phyloP scores from a whole-genome alignment of 2,113 vertebrate species.

The Columbina picui region DNA sequence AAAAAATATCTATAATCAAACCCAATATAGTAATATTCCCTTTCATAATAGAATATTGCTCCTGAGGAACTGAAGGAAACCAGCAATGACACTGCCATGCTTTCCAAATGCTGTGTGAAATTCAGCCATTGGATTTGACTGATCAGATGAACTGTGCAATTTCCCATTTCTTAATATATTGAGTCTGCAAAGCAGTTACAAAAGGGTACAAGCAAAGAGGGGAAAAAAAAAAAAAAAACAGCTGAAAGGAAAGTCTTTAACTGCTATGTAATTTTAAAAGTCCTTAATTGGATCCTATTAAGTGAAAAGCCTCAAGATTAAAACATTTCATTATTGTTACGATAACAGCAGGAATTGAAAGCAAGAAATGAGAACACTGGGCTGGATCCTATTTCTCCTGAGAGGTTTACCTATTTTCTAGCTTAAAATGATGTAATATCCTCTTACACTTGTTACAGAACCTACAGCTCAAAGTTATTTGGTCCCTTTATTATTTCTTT shows the following conservation, averaged over 20 bases:
- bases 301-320: slow-evolving; percentile 47
- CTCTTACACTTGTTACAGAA: not conserved
- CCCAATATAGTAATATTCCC: slow-evolving; percentile 33
- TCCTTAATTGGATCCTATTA: slow-evolving; percentile 67
- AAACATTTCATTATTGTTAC: slow-evolving; percentile 66
- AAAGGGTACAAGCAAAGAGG: not conserved
- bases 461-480: not conserved
- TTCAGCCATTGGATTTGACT: slow-evolving; percentile 64
- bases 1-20: not conserved
- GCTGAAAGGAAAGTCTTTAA: slow-evolving; percentile 26
- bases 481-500: not conserved
- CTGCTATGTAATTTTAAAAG: slow-evolving; percentile 46
- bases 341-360: not conserved
- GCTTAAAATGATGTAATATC: not conserved
- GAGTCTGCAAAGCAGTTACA: slow-evolving; percentile 10
- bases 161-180: slow-evolving; percentile 58
- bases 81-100: not conserved
- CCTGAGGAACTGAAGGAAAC: slow-evolving; percentile 28
- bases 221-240: not conserved
- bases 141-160: slow-evolving; percentile 56
- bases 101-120: slow-evolving; percentile 77
- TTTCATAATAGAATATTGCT: slow-evolving; percentile 60
- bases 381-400: not conserved
- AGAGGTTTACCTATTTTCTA: not conserved
- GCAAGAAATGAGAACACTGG: not conserved